Evolutionary conservation across 2,797 vertebrate genomes (phyloP).

Genomic region (Pteropus rufus): DNA sequence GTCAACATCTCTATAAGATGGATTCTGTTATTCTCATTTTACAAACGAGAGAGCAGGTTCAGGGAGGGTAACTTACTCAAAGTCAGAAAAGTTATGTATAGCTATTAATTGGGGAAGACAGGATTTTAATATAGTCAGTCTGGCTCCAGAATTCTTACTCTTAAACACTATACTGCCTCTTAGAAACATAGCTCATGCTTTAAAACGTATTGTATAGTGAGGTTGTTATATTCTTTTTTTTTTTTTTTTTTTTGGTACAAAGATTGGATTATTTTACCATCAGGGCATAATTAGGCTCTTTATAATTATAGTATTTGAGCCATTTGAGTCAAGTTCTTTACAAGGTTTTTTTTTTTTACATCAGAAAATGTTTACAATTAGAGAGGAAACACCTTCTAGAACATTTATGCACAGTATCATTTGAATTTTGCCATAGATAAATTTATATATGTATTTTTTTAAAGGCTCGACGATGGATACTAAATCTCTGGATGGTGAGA

Average conservation of each 20-base stretch:
- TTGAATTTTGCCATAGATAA: constrained; percentile 9
- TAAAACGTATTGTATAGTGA: not conserved
- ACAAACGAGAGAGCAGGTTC: not conserved
- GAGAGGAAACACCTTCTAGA: not conserved
- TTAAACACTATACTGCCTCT: not conserved
- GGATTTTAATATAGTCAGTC: not conserved
- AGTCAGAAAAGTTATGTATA: not conserved
- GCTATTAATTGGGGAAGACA: not conserved
- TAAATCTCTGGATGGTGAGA: not conserved
- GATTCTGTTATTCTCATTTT: not conserved
- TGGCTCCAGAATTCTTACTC: not conserved
- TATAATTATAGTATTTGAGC: not conserved
- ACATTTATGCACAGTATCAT: not conserved
- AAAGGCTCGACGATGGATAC: not conserved
- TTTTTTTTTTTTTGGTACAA: not conserved
- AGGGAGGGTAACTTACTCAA: not conserved
- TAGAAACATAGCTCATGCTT: not conserved
- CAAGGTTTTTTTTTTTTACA: not conserved
- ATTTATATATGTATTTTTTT: not conserved
- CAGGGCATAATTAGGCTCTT: not conserved
- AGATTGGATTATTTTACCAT: not conserved
- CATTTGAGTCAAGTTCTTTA: not conserved
- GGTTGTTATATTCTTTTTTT: not conserved
- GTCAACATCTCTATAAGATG: not conserved
- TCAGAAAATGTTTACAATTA: not conserved